Evolutionary conservation across 2,113 vertebrate genomes (phyloP).

Genomic region (Vulpes vulpes): DNA sequence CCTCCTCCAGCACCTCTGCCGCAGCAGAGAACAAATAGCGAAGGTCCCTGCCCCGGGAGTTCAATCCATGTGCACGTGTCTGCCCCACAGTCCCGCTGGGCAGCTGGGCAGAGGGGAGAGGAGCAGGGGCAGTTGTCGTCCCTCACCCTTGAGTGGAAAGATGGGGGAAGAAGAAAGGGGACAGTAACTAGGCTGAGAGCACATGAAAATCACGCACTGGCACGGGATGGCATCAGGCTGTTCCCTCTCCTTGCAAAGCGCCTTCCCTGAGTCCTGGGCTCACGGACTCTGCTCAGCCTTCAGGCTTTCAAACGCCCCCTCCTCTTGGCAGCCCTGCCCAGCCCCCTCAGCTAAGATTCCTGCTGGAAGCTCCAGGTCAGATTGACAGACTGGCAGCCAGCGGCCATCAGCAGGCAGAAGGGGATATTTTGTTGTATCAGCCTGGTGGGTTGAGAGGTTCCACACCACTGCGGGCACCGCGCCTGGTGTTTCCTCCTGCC

Average conservation of each 20-base stretch:
- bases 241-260: neutral
- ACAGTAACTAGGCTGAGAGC: neutral
- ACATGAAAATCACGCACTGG: neutral
- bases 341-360: neutral
- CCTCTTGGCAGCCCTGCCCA: neutral
- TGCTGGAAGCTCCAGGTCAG: neutral
- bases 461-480: neutral
- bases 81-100: neutral
- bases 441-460: neutral
- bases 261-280: neutral
- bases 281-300: neutral
- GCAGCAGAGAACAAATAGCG: neutral
- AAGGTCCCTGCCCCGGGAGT: neutral
- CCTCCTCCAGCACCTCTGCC: neutral
- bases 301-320: neutral
- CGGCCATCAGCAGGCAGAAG: neutral
- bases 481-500: neutral
- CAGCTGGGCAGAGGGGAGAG: neutral
- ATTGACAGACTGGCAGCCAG: neutral
- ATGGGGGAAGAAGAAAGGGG: neutral
- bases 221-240: too few relatives aligned
- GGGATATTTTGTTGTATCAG: too few relatives aligned
- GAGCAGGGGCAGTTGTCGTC: neutral
- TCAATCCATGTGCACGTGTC: neutral
- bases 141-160: neutral